Evolutionary conservation across 2,797 vertebrate genomes (phyloP), one percentile per base, ranked within the genome.

Genomic region (Argyrosomus regius): DNA sequence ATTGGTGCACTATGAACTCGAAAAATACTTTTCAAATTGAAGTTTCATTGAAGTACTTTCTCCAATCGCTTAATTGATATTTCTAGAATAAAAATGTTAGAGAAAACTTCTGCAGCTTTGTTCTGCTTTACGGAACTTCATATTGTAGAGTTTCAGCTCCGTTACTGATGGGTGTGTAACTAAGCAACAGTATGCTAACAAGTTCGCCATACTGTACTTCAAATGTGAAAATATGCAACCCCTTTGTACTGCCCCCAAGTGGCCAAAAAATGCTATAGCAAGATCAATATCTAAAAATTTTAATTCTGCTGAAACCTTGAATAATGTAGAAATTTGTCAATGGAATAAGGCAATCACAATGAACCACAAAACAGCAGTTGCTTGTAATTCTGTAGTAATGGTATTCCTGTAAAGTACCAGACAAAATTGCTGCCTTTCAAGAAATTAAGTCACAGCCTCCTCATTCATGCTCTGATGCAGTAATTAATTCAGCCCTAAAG

Each of bases 401-500:
- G 8, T 35, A 41, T 49, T 48, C 20, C 26, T 58, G n/a, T 24
- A 18, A 67, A 39, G 3, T 17, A 59, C n/a, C n/a, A 35, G 35
- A 24, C 4, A 20, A 14, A 7, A 7, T 2, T 61, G 72, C 43
- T 18, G 16, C 60, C 39, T 31, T 24, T 9, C 11, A 18, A 43
- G 9, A 73, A 22, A 50, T 24, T 0, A 26, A 18, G 3, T 67
- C 31, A 22, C 39, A 41, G 53, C 28, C 12, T 46, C 7, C 20
- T 72, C 18, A 69, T 67, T 67, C 22, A 46, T 57, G 41, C 48
- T 14, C 7, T 9, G 18, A 39, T 66, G 18, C 22, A 2, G 13
- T 1, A 53, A 66, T 85, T 64, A 43, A 35, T 60, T 71, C 58
- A 84, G 59, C 52, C 35, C 61, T 18, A 70, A 73, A 49, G 52